Conservation (phyloP, 2,888 invertebrate species). For the Silvanus unidentatus region DNA sequence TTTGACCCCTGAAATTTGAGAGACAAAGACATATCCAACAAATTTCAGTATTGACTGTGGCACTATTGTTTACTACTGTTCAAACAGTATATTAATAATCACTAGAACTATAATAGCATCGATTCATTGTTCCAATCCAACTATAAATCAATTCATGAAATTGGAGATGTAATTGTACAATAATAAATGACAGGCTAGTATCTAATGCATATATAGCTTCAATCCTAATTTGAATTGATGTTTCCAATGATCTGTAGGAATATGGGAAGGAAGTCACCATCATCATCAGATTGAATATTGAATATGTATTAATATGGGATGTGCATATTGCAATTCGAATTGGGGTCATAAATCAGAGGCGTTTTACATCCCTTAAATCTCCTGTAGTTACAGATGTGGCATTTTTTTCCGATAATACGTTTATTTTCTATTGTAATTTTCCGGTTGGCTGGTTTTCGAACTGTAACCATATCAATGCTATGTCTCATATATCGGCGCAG, state of each 20-base stretch:
- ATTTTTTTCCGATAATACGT: too few species aligned
- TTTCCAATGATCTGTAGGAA: slow-evolving; percentile 38
- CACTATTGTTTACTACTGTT: slow-evolving; percentile 8
- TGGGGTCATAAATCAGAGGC: too few species aligned
- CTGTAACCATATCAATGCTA: slow-evolving; percentile 14
- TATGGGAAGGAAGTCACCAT: slow-evolving; percentile 12
- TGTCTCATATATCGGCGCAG: slow-evolving; percentile 25
- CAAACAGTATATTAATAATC: slow-evolving; percentile 30
- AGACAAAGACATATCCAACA: too few species aligned
- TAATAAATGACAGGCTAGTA: slow-evolving; percentile 33
- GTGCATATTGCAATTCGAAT: too few species aligned
- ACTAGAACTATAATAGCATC: slow-evolving; percentile 32
- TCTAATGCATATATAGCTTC: slow-evolving; percentile 22
- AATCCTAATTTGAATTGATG: slow-evolving; percentile 40
- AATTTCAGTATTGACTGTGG: too few species aligned
- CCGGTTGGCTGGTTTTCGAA: slow-evolving; percentile 2
- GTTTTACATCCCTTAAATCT: too few species aligned
- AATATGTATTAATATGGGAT: too few species aligned
- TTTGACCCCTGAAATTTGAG: too few species aligned
- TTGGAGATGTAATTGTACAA: slow-evolving; percentile 42
- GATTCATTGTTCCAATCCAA: slow-evolving; percentile 26
- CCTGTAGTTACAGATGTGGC: too few species aligned
- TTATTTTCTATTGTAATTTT: slow-evolving; percentile 4
- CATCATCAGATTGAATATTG: too few species aligned
- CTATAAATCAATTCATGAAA: slow-evolving; percentile 42